Conservation (phyloP, 2,113 vertebrate species). For the Pachycephala philippinensis region DNA sequence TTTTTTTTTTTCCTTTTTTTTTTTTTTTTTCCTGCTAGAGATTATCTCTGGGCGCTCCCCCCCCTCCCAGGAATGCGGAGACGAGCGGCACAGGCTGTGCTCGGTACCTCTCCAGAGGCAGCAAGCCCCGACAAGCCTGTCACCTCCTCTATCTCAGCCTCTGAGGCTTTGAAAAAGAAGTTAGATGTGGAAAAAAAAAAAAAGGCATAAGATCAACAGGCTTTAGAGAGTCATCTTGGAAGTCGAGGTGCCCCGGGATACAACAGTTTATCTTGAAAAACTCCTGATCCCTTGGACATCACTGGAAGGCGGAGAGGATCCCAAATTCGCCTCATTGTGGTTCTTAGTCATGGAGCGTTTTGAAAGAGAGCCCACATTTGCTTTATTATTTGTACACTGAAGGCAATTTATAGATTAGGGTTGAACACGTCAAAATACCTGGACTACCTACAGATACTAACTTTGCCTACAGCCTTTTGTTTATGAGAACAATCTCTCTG, state of each 20-base stretch:
- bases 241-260: background rate
- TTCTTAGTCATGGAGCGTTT: slow-evolving; percentile 17
- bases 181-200: background rate
- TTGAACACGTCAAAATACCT: slow-evolving; percentile 9
- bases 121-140: slow-evolving; percentile 49
- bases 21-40: background rate
- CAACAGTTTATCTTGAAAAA: slow-evolving; percentile 2
- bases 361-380: background rate
- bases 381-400: slow-evolving; percentile 11
- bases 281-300: slow-evolving; percentile 12
- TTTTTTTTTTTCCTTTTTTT: background rate
- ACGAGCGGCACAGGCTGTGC: background rate
- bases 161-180: background rate
- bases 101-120: background rate
- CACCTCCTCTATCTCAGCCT: slow-evolving; percentile 26
- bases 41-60: background rate
- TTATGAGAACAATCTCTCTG: background rate
- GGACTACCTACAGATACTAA: background rate
- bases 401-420: slow-evolving; percentile 40
- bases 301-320: background rate
- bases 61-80: background rate
- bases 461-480: slow-evolving; percentile 15
- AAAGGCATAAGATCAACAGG: background rate
- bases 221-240: background rate
- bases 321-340: background rate